Evolutionary conservation across 1,140 invertebrate genomes (phyloP).

Genomic region (Ditylenchus dipsaci): DNA sequence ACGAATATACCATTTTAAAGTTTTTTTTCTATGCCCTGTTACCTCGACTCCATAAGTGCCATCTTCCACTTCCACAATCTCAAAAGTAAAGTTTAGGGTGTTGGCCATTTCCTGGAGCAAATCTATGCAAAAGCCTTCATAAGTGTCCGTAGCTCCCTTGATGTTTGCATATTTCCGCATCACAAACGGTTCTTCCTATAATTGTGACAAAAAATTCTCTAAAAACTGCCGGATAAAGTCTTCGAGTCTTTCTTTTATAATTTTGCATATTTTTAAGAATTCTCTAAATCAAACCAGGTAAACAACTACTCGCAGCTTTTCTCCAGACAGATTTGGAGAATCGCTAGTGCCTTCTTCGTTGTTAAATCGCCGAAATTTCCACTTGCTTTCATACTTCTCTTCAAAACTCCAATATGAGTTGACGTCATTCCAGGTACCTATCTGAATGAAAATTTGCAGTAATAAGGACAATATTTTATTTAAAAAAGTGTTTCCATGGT

Average conservation of each 20-base stretch:
- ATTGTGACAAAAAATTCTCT: not conserved
- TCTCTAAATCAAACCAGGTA: slow-evolving; percentile 32
- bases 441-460: slow-evolving; percentile 43
- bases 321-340: slow-evolving; percentile 40
- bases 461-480: too few species aligned
- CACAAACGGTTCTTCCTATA: slow-evolving; percentile 77
- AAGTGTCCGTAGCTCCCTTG: slow-evolving; percentile 47
- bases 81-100: slow-evolving; percentile 79
- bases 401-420: slow-evolving; percentile 45
- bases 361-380: slow-evolving; percentile 53
- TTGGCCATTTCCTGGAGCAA: slow-evolving; percentile 61
- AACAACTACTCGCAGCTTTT: slow-evolving; percentile 52
- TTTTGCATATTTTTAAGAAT: not conserved
- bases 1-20: not conserved
- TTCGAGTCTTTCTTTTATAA: not conserved
- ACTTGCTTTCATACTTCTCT: slow-evolving; percentile 33
- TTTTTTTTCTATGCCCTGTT: slow-evolving; percentile 7
- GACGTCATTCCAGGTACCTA: slow-evolving; percentile 44
- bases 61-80: slow-evolving; percentile 67
- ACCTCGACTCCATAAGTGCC: slow-evolving; percentile 71
- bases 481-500: too few species aligned
- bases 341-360: slow-evolving; percentile 20
- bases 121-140: slow-evolving; percentile 60
- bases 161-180: slow-evolving; percentile 65
- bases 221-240: too few species aligned